Conservation (phyloP, 1,140 invertebrate genomes). For the Lepidurus packardi region DNA sequence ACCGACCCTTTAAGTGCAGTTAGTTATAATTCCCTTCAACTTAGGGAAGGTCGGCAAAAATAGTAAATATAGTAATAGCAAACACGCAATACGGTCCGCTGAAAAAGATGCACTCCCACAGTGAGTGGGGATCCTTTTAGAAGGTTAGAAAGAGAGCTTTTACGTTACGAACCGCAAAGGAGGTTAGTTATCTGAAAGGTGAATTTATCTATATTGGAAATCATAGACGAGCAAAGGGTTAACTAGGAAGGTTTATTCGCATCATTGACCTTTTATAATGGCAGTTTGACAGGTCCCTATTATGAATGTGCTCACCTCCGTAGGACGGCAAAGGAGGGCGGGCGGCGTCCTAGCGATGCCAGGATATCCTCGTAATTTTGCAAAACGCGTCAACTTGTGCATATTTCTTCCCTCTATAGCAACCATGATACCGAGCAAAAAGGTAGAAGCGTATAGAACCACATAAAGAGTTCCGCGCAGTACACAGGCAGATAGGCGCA, state of each 20-base stretch:
- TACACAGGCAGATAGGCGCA: background rate
- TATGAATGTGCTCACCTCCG: background rate
- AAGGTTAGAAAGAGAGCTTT: too few species aligned
- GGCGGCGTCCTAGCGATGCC: too few species aligned
- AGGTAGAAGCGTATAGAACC: too few species aligned
- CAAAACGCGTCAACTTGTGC: background rate
- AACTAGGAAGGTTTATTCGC: background rate
- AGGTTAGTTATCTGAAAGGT: background rate
- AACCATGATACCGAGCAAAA: background rate
- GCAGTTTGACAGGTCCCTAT: constrained; percentile 18
- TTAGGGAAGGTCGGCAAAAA: background rate
- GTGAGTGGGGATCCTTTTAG: background rate
- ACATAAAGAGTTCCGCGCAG: background rate
- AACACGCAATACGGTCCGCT: background rate
- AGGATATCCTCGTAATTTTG: background rate
- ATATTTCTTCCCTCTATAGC: background rate
- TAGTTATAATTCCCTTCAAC: background rate
- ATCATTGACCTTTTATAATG: background rate
- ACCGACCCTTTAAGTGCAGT: background rate
- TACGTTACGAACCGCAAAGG: background rate
- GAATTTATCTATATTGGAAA: background rate
- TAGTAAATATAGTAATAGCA: background rate
- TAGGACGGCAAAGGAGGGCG: background rate
- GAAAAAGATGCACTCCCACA: background rate
- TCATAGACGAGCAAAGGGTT: background rate